A percentile compares a stretch with the other conserved stretches of the same genome.
Conservation (phyloP, 1,140 invertebrate species). For the Chionoecetes opilio region DNA sequence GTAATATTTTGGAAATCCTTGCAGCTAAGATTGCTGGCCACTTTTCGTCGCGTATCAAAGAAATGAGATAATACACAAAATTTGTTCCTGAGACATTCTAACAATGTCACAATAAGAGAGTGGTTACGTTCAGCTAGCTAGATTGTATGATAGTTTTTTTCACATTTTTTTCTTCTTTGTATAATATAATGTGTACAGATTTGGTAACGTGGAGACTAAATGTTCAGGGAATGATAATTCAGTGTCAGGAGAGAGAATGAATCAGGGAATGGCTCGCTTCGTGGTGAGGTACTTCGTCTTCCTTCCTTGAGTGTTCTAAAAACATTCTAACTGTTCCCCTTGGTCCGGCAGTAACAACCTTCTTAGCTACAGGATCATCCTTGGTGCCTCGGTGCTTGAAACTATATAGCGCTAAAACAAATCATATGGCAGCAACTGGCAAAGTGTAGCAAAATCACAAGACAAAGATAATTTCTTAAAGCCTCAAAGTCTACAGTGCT, state of each 20-base stretch:
- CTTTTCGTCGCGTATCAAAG: no score
- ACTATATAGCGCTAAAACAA: not conserved
- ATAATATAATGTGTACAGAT: no score
- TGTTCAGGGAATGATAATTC: not conserved
- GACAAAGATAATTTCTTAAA: not conserved
- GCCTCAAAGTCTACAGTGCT: not conserved
- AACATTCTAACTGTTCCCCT: not conserved
- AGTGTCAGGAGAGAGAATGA: not conserved
- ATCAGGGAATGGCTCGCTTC: not conserved
- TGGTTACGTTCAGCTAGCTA: no score
- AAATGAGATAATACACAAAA: no score
- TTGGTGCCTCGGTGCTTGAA: not conserved
- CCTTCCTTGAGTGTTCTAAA: conserved; percentile 1
- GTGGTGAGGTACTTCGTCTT: not conserved
- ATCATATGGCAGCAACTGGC: not conserved
- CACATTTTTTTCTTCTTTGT: not conserved
- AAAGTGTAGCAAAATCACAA: not conserved
- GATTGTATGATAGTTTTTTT: not conserved
- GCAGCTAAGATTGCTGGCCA: no score
- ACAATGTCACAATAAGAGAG: no score
- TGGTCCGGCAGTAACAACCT: not conserved
- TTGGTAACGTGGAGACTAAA: not conserved
- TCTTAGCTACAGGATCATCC: not conserved
- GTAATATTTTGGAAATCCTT: no score
- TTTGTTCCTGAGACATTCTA: no score